Evolutionary conservation across 1,140 invertebrate genomes (phyloP), one percentile per base, ranked within the genome.

Genomic region (Oppia nitens): DNA sequence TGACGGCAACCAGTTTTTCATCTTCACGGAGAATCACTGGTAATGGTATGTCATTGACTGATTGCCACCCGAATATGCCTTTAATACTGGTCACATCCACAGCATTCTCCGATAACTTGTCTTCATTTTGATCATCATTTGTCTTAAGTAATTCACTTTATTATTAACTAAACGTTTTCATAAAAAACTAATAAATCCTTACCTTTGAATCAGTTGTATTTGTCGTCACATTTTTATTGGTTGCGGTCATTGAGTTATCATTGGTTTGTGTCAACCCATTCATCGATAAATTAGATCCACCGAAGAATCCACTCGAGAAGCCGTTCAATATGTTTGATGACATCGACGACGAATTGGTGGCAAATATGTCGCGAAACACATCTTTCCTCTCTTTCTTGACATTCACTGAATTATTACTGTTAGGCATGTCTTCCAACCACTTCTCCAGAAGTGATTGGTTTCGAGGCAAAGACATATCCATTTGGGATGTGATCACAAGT

Each of bases 51-150:
- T 84, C 84, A 48, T 85, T 87, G 51, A 92, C 79, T 56, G 80
- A 83, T 25, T 81, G 80, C 90, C 90, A 94, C 27, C 87, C 87
- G 72, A 93, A 94, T 65, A 83, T 78, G 24, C 88, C 87, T 68
- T 83, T 81, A 68, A 80, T 78, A 63, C 84, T 87, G 51, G 85
- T 82, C 62, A 85, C 83, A 69, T 90, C 87, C 2, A 77, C 64
- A 70, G 71, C 28, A 20, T 53, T 27, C 11, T 24, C 9, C n/a
- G n/a, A n/a, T n/a, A n/a, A n/a, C 25, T 53, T 29, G 6, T 21
- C 25, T 9, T 53, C 25, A 6, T 25, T n/a, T 9, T 17, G 3
- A 25, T 27, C 25, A 53, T 9, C 14, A n/a, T 21, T 9, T 25
- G 25, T 9, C 25, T 24, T 9, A 21, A 27, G n/a, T n/a, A n/a